These are phyloP conservation scores for Donacobius atricapilla DNA, from an alignment of 2,113 vertebrate genomes.

Conservation along the genomic window DNA sequence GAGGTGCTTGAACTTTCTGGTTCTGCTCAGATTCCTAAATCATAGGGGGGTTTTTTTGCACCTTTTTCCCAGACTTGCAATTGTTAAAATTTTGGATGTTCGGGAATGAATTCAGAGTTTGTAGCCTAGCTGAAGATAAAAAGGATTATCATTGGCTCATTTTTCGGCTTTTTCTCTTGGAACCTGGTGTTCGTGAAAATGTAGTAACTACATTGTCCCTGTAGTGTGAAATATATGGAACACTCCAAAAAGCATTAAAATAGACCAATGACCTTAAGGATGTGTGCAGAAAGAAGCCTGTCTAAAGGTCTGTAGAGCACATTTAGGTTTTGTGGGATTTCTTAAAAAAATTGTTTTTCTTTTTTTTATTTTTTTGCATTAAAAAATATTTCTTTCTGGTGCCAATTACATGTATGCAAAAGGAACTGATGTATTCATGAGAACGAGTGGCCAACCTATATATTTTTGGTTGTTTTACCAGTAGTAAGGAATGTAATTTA, in stretches of 20 bases:
- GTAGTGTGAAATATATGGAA: not conserved
- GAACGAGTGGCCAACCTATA: not conserved
- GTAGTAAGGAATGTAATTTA: not conserved
- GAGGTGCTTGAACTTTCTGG: not conserved
- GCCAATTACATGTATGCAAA: not conserved
- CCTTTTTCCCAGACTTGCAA: not conserved
- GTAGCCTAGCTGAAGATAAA: not conserved
- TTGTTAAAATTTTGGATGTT: not conserved
- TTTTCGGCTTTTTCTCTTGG: not conserved
- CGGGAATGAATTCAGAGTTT: not conserved
- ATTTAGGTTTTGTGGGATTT: not conserved
- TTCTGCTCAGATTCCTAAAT: not conserved
- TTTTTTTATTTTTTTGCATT: not conserved
- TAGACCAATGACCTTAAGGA: not conserved
- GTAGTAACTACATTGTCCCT: not conserved
- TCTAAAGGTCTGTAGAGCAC: not conserved
- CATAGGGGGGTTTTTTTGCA: not conserved
- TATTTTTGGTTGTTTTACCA: not conserved
- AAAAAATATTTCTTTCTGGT: not conserved
- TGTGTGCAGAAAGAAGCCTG: not conserved
- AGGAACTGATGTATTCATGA: not conserved
- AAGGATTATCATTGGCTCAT: not conserved
- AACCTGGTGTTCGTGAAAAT: not conserved
- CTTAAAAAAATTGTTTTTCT: too few species aligned
- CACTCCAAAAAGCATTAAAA: conserved; percentile 19